Conservation (phyloP, 2,888 invertebrate genomes). For the Ophonus ardosiacus region DNA sequence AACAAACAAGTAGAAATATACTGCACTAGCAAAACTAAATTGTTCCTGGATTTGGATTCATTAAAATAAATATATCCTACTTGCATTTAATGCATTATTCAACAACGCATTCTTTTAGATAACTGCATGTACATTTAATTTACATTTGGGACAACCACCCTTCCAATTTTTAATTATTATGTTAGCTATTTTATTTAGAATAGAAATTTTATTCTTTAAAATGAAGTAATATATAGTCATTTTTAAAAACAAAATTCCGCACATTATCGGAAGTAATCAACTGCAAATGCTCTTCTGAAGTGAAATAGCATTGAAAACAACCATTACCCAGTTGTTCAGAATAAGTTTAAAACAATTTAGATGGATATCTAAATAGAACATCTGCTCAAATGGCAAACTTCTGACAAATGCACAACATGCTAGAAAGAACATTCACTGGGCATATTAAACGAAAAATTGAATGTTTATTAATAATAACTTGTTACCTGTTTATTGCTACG, state of each 20-base stretch:
- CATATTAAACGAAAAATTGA: conserved; percentile 13
- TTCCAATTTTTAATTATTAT: no score
- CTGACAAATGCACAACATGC: conserved; percentile 5
- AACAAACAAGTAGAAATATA: neutral
- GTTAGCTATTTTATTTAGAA: no score
- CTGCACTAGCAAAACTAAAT: neutral
- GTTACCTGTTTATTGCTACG: conserved; percentile 51
- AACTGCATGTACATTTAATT: neutral
- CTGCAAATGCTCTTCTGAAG: conserved; percentile 43
- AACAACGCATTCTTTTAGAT: neutral
- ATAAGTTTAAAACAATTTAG: conserved; percentile 48
- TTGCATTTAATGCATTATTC: neutral
- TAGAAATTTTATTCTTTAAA: no score
- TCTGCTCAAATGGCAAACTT: conserved; percentile 37
- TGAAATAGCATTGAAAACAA: conserved; percentile 45
- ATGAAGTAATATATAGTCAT: no score
- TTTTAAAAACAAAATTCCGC: neutral
- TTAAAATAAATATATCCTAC: neutral
- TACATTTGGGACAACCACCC: neutral
- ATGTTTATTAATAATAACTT: conserved; percentile 43
- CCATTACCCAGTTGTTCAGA: conserved; percentile 31
- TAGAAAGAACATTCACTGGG: neutral
- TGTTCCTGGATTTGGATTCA: neutral
- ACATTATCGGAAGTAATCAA: conserved; percentile 22
- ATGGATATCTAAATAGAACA: conserved; percentile 43